A percentile compares a stretch with the other conserved stretches of the same genome.
These are phyloP conservation scores for Xestia xanthographa DNA, from an alignment of 2,888 invertebrate genomes.

Conservation along the genomic window DNA sequence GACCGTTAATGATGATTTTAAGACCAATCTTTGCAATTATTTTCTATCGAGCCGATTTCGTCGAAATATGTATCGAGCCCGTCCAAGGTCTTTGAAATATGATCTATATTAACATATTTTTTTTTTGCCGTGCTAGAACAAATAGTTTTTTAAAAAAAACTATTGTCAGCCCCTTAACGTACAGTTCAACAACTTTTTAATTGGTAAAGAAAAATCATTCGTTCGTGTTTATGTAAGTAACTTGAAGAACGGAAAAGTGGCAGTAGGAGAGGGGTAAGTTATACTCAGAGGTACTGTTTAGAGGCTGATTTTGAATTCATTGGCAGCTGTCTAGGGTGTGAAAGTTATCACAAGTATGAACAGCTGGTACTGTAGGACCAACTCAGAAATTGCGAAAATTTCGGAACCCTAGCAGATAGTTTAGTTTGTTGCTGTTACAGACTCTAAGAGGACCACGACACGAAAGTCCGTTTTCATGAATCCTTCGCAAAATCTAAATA, in stretches of 20 bases:
- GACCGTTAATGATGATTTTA: too few species aligned
- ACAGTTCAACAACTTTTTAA: conserved; percentile 21
- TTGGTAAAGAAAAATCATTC: conserved; percentile 23
- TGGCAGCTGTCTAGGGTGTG: background rate
- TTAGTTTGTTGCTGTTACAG: background rate
- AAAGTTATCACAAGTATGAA: background rate
- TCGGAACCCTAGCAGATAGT: background rate
- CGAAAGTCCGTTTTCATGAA: background rate
- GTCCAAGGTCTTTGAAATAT: too few species aligned
- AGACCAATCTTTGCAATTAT: too few species aligned
- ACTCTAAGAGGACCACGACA: background rate
- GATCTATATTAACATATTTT: too few species aligned
- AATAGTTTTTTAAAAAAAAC: too few species aligned
- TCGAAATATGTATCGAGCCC: too few species aligned
- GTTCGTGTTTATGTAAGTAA: conserved; percentile 25
- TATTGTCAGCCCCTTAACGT: too few species aligned
- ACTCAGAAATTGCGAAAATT: background rate
- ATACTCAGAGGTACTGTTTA: background rate
- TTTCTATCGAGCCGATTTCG: too few species aligned
- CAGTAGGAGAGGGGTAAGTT: background rate
- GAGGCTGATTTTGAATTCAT: background rate
- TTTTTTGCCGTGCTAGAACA: too few species aligned
- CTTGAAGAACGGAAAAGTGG: conserved; percentile 4
- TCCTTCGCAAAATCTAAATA: background rate
- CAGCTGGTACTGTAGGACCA: background rate